Conservation (phyloP, 2,797 vertebrate genomes). For the Fundulus diaphanus region DNA sequence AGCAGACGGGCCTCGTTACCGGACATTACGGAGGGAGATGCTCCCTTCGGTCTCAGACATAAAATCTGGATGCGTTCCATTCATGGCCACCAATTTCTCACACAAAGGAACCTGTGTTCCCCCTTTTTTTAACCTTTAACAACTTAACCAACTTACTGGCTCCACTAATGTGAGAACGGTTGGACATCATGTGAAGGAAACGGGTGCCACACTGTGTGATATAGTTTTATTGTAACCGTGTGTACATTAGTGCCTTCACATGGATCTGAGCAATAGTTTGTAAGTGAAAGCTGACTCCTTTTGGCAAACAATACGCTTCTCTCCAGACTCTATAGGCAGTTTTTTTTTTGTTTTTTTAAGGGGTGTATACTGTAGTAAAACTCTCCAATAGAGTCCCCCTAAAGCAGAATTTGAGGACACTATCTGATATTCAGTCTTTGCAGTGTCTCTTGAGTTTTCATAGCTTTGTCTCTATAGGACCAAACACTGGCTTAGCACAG, state of each 20-base stretch:
- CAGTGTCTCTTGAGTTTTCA: too few relatives aligned
- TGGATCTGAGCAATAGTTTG: not conserved
- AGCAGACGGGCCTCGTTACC: conserved; percentile 44
- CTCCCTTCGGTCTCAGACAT: conserved; percentile 21
- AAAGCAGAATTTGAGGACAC: not conserved
- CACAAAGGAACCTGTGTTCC: conserved; percentile 61
- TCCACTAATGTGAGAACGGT: conserved; percentile 52
- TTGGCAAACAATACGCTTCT: not conserved
- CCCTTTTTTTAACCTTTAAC: conserved; percentile 37
- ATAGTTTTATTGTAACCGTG: not conserved
- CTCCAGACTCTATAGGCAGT: not conserved
- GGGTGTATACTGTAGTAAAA: too few relatives aligned
- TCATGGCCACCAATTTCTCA: conserved; percentile 22
- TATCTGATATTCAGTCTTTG: not conserved
- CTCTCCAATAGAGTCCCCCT: not conserved
- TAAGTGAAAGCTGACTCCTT: not conserved
- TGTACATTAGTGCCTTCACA: not conserved
- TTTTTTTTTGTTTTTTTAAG: too few relatives aligned
- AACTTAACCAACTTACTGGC: conserved; percentile 58
- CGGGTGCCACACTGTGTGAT: conserved; percentile 2
- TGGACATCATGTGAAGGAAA: conserved; percentile 57
- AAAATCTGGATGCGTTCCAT: conserved; percentile 45
- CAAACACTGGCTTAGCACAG: not conserved
- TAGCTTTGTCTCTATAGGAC: not conserved
- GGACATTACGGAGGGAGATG: conserved; percentile 2